These are phyloP conservation scores for Tetranychus piercei DNA, from an alignment of 2,888 invertebrate species.

Conservation along the genomic window DNA sequence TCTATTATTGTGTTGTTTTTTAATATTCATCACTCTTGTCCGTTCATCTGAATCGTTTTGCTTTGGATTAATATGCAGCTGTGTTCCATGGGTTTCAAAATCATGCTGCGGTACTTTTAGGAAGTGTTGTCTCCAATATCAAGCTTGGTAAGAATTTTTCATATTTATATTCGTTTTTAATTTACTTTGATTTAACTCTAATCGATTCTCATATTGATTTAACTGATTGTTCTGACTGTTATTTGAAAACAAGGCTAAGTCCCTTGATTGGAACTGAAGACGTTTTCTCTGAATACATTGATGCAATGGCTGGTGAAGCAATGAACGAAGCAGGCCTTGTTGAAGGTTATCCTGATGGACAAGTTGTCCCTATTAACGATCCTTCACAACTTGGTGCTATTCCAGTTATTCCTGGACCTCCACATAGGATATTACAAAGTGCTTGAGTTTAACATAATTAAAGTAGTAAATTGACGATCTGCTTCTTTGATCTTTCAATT, in stretches of 20 bases:
- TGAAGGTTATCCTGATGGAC: not conserved
- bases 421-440: not conserved
- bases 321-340: not conserved
- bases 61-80: slow-evolving; percentile 4
- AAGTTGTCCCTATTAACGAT: not conserved
- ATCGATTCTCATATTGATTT: not conserved
- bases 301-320: slow-evolving; percentile 8
- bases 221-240: not conserved
- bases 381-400: not conserved
- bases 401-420: not conserved
- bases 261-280: slow-evolving; percentile 11
- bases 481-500: not conserved
- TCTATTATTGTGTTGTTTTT: not conserved
- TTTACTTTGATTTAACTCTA: not conserved
- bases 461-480: no score
- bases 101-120: not conserved
- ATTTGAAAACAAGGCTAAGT: not conserved
- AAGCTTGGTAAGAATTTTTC: slow-evolving; percentile 7
- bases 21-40: not conserved
- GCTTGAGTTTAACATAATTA: not conserved
- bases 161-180: not conserved
- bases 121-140: slow-evolving; percentile 11
- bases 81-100: slow-evolving; percentile 12
- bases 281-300: slow-evolving; percentile 9
- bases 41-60: slow-evolving; percentile 1